phyloP scores from a whole-genome alignment of 2,888 invertebrate genomes.

The Conistra vaccinii region DNA sequence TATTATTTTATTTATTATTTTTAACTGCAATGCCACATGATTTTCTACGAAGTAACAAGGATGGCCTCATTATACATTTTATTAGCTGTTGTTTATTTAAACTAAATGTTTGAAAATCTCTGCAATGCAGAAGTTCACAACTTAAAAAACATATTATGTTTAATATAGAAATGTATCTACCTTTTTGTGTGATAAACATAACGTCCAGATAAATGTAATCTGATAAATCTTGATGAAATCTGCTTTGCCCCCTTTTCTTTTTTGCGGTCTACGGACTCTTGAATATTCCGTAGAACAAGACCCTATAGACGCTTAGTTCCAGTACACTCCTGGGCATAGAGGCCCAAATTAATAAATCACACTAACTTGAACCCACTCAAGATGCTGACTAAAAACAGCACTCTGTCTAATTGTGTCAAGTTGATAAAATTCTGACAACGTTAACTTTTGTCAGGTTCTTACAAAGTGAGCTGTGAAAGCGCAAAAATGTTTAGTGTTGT shows the following conservation, averaged over 20 bases:
- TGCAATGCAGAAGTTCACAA: not conserved
- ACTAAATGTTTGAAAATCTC: not conserved
- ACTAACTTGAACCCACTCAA: conserved; percentile 1
- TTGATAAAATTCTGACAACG: not conserved
- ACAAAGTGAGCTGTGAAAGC: conserved; percentile 3
- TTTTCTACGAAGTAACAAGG: not conserved
- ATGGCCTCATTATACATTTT: conserved; percentile 2
- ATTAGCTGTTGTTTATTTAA: not conserved
- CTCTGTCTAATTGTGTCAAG: conserved; percentile 1
- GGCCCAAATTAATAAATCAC: conserved; percentile 10
- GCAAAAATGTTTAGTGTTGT: not conserved
- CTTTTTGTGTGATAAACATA: not conserved
- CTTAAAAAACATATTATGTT: not conserved
- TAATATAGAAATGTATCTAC: not conserved
- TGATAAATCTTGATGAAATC: not conserved
- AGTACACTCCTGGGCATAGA: not conserved
- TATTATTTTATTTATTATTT: not conserved
- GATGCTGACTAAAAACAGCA: not conserved
- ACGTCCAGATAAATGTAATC: not conserved
- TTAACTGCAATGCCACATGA: not conserved
- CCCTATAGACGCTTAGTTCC: not conserved
- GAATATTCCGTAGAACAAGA: not conserved
- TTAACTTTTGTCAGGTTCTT: not conserved
- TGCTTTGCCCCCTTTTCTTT: not conserved
- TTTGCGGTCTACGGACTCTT: not conserved